Conservation (phyloP, 2,113 vertebrate species). For the Tretioscincus oriximinensis region DNA sequence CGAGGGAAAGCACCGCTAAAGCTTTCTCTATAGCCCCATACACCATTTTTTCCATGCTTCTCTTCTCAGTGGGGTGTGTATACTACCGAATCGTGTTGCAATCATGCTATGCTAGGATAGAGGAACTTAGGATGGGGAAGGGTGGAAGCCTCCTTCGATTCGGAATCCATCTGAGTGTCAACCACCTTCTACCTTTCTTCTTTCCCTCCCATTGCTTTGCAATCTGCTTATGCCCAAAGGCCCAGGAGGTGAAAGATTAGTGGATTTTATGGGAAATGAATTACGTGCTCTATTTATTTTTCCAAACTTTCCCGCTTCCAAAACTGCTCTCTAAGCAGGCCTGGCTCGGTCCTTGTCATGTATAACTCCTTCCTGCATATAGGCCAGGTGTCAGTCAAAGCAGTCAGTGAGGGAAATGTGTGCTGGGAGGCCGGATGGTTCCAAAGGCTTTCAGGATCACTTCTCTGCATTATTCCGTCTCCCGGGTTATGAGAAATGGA, state of each 20-base stretch:
- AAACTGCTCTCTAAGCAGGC: neutral
- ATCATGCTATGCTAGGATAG: no score
- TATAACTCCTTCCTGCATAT: conserved; percentile 49
- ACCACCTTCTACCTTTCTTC: no score
- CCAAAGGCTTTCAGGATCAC: conserved; percentile 35
- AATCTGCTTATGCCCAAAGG: neutral
- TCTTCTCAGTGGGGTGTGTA: no score
- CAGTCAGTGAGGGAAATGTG: conserved; percentile 41
- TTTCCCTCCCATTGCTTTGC: neutral
- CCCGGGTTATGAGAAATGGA: conserved; percentile 65
- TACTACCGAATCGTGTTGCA: no score
- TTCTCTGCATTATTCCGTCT: conserved; percentile 41
- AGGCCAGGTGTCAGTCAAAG: conserved; percentile 51
- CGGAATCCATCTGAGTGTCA: no score
- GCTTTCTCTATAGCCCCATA: no score
- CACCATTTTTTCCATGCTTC: no score
- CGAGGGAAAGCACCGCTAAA: no score
- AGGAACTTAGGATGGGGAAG: no score
- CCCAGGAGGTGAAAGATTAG: neutral
- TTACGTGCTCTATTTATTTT: conserved; percentile 16
- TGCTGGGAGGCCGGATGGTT: conserved; percentile 58
- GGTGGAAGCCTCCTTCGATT: no score
- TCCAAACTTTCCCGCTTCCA: conserved; percentile 1
- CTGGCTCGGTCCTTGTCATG: neutral
- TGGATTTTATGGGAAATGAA: neutral